Percentiles rank a stretch among this genome's conserved stretches.
Evolutionary conservation across 2,113 vertebrate species (phyloP).

Genomic region (Cephalopholis sonnerati): DNA sequence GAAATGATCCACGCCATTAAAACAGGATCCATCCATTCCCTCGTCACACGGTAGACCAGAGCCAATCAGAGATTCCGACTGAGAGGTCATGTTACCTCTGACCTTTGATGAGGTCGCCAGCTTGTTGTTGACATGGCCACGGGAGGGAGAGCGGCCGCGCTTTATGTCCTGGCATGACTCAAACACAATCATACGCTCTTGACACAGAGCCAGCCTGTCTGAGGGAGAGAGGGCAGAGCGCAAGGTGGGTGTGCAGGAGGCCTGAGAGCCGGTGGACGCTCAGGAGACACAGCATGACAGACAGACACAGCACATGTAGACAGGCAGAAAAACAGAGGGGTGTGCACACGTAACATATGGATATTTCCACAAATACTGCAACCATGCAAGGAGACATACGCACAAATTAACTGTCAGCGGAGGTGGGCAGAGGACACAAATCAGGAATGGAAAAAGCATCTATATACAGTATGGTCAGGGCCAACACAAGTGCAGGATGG

Average conservation of each 20-base stretch:
- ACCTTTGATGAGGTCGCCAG: conserved; percentile 70
- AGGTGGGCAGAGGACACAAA: neutral
- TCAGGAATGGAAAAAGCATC: neutral
- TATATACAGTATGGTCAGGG: neutral
- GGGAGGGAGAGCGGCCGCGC: conserved; percentile 53
- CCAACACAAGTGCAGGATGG: too few relatives aligned
- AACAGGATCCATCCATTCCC: conserved; percentile 70
- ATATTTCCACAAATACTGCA: conserved; percentile 1
- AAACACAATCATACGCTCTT: conserved; percentile 81
- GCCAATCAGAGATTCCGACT: conserved; percentile 64
- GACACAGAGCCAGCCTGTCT: conserved; percentile 78
- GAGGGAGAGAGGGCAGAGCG: conserved; percentile 73
- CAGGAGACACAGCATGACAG: conserved; percentile 41
- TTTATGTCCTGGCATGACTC: conserved; percentile 78
- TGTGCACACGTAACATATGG: conserved; percentile 11
- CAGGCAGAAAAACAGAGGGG: conserved; percentile 2
- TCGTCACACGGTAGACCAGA: conserved; percentile 35
- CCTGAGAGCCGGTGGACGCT: conserved; percentile 11
- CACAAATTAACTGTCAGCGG: neutral
- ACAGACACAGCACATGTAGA: conserved; percentile 34
- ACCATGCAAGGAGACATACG: conserved; percentile 6
- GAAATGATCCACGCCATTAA: conserved; percentile 38
- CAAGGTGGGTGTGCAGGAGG: conserved; percentile 54
- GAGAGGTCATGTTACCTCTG: conserved; percentile 78
- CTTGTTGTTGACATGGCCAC: conserved; percentile 59